Percentiles rank a stretch among this genome's conserved stretches.
phyloP scores from a whole-genome alignment of 1,140 invertebrate genomes.

The Eurytemora carolleeae region DNA sequence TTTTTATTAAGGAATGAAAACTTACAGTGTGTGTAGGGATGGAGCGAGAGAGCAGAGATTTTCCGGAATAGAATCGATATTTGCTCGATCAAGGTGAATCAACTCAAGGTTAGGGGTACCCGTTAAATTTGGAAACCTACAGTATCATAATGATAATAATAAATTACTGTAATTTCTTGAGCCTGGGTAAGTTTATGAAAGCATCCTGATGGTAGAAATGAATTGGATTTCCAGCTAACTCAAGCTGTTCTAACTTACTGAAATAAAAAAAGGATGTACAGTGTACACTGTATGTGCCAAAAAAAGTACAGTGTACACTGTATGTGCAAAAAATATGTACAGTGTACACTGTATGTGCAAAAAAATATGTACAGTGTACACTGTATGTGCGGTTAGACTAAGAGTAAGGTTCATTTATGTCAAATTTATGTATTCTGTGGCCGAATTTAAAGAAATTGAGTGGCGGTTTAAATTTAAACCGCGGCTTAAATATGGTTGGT shows the following conservation, averaged over 20 bases:
- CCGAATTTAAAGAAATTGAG: too few species aligned
- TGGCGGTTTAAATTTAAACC: too few species aligned
- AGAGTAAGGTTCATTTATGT: too few species aligned
- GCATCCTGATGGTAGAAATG: neutral
- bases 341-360: too few species aligned
- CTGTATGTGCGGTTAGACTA: too few species aligned
- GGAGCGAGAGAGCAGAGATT: neutral
- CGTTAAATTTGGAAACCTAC: neutral
- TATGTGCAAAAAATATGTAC: too few species aligned
- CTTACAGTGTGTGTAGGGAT: neutral
- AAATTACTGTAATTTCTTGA: neutral
- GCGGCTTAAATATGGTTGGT: too few species aligned
- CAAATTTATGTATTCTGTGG: too few species aligned
- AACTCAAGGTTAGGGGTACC: neutral
- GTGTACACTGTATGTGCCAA: too few species aligned
- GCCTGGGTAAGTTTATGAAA: neutral
- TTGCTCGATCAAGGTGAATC: neutral
- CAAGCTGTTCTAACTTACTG: neutral
- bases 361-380: too few species aligned
- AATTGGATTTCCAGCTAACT: neutral
- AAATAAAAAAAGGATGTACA: too few species aligned
- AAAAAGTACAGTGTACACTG: too few species aligned
- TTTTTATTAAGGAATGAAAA: neutral
- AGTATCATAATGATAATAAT: neutral
- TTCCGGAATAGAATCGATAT: neutral